phyloP scores from a whole-genome alignment of 2,797 vertebrate species.

The Uromys caudimaculatus region DNA sequence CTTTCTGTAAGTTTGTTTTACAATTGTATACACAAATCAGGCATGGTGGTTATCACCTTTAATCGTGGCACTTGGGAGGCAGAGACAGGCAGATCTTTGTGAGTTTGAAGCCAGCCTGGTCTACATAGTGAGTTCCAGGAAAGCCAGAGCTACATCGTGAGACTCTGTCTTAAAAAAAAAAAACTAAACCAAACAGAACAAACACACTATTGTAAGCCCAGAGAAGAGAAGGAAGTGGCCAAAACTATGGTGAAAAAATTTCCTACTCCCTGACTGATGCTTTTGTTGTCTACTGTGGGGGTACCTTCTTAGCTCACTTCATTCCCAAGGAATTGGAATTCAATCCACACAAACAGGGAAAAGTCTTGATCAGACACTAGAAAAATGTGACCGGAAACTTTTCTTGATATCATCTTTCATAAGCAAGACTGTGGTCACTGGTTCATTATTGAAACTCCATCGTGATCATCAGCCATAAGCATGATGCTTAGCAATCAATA shows the following conservation, averaged over 20 bases:
- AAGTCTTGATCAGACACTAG: constrained; percentile 10
- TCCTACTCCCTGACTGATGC: background rate
- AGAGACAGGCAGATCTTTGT: background rate
- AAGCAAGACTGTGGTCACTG: background rate
- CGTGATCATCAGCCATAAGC: background rate
- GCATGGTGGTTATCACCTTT: background rate
- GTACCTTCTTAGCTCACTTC: background rate
- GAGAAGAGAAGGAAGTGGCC: background rate
- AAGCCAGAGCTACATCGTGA: background rate
- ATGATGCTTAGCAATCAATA: background rate
- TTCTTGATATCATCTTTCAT: background rate
- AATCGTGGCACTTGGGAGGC: background rate
- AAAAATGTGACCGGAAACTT: constrained; percentile 47
- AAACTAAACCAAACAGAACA: background rate
- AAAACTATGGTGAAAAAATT: background rate
- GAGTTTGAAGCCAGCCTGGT: background rate
- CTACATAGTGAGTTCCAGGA: background rate
- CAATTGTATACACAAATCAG: background rate
- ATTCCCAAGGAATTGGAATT: constrained; percentile 16
- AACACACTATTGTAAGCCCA: background rate
- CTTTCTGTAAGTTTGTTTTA: constrained; percentile 32
- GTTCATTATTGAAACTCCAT: background rate
- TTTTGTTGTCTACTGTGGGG: background rate
- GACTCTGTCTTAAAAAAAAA: background rate
- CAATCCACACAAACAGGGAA: background rate